Conservation (phyloP, 2,113 vertebrate species). For the Cygnus buccinator region DNA sequence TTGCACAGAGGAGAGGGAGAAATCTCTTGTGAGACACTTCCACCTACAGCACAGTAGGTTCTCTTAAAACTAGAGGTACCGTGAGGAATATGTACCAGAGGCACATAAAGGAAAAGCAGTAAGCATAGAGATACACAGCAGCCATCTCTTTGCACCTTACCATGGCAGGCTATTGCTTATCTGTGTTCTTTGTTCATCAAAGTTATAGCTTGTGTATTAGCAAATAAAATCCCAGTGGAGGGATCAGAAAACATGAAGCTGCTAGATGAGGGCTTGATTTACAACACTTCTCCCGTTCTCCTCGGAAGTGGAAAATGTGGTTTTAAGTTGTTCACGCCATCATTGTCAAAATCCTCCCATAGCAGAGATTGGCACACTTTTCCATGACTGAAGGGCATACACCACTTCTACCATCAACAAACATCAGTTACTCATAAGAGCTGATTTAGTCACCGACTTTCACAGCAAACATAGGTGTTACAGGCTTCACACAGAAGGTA, state of each 20-base stretch:
- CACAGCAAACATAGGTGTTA: neutral
- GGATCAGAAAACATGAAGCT: accelerated
- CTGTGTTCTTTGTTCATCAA: neutral
- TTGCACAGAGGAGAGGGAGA: neutral
- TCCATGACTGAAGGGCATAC: neutral
- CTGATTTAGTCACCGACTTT: neutral
- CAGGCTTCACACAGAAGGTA: neutral
- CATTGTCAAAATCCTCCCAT: neutral
- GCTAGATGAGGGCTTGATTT: neutral
- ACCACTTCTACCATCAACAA: neutral
- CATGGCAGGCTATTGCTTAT: neutral
- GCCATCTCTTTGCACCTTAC: neutral
- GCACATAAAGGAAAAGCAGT: neutral
- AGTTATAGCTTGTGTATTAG: neutral
- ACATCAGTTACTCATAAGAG: neutral
- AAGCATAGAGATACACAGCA: neutral
- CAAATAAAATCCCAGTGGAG: neutral
- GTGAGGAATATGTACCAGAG: neutral
- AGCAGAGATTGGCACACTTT: neutral
- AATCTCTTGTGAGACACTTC: neutral
- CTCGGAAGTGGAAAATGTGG: neutral
- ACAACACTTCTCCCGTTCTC: neutral
- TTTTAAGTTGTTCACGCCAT: neutral
- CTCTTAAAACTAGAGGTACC: neutral
- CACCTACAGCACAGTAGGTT: neutral